Percentiles rank a stretch among this genome's conserved stretches.
Evolutionary conservation across 92 coral and sea anemone genomes (phyloP).

Genomic region (Parazoanthus atlanticus): DNA sequence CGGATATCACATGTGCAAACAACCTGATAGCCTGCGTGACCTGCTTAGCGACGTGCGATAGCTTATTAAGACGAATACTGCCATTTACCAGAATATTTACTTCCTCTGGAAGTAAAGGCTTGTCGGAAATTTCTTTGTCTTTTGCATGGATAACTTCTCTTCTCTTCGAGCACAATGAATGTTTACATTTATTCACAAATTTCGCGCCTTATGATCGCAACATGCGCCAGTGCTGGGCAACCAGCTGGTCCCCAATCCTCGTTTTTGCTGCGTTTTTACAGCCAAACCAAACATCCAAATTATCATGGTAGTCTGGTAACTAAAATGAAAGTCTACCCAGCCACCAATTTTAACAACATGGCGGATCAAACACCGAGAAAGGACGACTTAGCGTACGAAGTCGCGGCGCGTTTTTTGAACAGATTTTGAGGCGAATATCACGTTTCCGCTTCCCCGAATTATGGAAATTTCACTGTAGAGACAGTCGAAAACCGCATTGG

Average conservation of each 20-base stretch:
- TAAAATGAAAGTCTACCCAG: background rate
- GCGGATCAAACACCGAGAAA: slow-evolving; percentile 6
- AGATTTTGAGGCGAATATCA: background rate
- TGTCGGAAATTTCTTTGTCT: background rate
- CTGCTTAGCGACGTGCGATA: slow-evolving; percentile 23
- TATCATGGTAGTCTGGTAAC: background rate
- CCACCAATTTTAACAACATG: background rate
- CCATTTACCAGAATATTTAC: slow-evolving; percentile 48
- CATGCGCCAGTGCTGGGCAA: background rate
- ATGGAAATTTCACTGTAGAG: background rate
- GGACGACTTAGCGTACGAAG: background rate
- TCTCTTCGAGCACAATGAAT: background rate
- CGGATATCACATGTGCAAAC: slow-evolving; percentile 38
- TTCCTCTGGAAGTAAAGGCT: slow-evolving; percentile 7
- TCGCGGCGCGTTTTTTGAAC: background rate
- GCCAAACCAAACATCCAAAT: background rate
- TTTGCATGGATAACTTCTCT: background rate
- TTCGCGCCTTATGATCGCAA: background rate
- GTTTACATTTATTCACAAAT: no score
- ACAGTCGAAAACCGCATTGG: background rate
- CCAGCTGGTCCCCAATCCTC: background rate
- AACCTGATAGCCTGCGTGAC: slow-evolving; percentile 43
- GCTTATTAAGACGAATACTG: slow-evolving; percentile 7
- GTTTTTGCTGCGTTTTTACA: background rate
- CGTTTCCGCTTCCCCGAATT: background rate